phyloP scores from a whole-genome alignment of 2,797 vertebrate species.

The Pseudocheirus occidentalis region DNA sequence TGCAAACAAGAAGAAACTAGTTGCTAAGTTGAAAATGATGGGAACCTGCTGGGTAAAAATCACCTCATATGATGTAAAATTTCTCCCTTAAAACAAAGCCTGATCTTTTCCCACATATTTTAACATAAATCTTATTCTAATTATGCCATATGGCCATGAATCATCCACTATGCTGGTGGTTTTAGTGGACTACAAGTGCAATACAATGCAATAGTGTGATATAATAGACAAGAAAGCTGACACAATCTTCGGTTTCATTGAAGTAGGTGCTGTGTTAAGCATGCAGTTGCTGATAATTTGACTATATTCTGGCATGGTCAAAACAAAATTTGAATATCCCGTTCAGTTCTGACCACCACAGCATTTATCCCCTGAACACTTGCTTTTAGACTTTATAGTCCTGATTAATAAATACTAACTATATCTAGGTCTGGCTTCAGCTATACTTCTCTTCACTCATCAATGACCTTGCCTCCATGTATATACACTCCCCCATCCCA shows the following conservation, averaged over 20 bases:
- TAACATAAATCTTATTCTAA: not conserved
- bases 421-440: not conserved
- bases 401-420: not conserved
- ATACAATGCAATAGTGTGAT: not conserved
- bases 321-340: not conserved
- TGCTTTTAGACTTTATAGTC: not conserved
- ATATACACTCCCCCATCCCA: not conserved
- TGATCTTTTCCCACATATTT: not conserved
- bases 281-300: not conserved
- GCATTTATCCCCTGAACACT: not conserved
- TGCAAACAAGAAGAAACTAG: not conserved
- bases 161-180: not conserved
- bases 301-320: not conserved
- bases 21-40: not conserved
- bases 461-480: not conserved
- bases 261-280: not conserved
- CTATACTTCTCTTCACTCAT: not conserved
- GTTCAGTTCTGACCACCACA: not conserved
- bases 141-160: not conserved
- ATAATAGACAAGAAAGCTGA: not conserved
- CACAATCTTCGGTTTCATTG: not conserved
- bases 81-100: not conserved
- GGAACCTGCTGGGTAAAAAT: not conserved
- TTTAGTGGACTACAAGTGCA: not conserved
- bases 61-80: not conserved